These are phyloP conservation scores for Pyrrhosoma nymphula DNA, from an alignment of 2,888 invertebrate species.

Conservation along the genomic window DNA sequence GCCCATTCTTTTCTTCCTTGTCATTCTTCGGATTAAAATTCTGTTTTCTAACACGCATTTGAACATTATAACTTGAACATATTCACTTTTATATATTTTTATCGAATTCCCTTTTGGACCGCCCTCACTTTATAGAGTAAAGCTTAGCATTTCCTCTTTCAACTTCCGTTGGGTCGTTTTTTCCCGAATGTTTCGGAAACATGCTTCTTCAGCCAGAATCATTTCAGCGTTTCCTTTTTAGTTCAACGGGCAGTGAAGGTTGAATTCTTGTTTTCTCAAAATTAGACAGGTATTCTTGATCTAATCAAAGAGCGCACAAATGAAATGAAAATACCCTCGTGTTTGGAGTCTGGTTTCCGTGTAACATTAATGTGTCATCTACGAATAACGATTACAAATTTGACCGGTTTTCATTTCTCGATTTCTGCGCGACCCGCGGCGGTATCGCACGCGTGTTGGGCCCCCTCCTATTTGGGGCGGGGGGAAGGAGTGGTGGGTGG, in stretches of 20 bases:
- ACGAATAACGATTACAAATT: not conserved
- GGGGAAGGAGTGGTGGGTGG: not conserved
- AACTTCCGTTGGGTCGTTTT: no score
- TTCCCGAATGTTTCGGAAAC: not conserved
- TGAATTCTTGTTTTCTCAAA: not conserved
- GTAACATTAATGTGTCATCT: not conserved
- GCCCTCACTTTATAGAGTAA: no score
- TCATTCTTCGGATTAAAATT: no score
- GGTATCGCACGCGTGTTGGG: not conserved
- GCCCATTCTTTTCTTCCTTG: no score
- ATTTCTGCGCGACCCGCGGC: not conserved
- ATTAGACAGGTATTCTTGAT: not conserved
- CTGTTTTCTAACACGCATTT: no score
- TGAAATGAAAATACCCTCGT: not conserved
- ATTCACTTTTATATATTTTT: no score
- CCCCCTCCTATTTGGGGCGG: no score
- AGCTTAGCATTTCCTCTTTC: no score
- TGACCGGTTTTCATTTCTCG: not conserved
- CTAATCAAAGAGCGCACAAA: not conserved
- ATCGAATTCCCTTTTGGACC: no score
- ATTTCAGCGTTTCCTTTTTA: not conserved
- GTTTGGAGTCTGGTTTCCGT: not conserved
- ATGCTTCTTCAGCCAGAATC: not conserved
- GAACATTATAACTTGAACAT: no score
- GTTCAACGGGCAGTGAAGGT: not conserved